Conservation (phyloP, 1,140 invertebrate genomes). For the Aphaenogaster ashmeadi region DNA sequence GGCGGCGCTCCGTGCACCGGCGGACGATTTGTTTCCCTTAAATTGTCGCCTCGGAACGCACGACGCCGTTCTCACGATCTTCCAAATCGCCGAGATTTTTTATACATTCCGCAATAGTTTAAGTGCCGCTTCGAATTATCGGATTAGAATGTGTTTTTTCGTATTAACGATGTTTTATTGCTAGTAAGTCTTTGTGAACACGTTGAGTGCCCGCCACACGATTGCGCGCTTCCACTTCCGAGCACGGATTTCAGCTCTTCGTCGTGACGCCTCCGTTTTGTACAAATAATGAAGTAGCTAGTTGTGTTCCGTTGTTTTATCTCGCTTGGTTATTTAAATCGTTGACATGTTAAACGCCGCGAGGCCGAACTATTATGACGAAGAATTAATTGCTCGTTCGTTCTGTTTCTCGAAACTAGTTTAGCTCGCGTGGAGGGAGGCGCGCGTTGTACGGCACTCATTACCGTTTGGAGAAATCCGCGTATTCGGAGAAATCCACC, state of each 20-base stretch:
- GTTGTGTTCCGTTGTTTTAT: constrained; percentile 66
- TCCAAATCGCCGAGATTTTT: constrained; percentile 57
- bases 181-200: constrained; percentile 66
- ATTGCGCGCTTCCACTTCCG: background rate
- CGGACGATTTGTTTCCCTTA: constrained; percentile 2
- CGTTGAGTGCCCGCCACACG: background rate
- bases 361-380: constrained; percentile 9
- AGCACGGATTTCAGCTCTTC: background rate
- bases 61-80: background rate
- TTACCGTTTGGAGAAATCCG: constrained; percentile 59
- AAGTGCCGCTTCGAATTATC: constrained; percentile 53
- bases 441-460: constrained; percentile 15
- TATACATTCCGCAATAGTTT: constrained; percentile 73
- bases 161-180: constrained; percentile 74
- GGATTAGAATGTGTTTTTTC: constrained; percentile 69
- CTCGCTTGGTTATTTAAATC: constrained; percentile 61
- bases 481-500: constrained; percentile 51
- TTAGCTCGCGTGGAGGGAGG: background rate
- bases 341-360: constrained; percentile 70
- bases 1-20: background rate
- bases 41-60: background rate
- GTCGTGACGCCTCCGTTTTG: constrained; percentile 55
- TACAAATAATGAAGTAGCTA: constrained; percentile 60
- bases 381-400: constrained; percentile 46
- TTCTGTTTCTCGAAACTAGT: background rate